phyloP scores from a whole-genome alignment of 2,888 invertebrate species.

The Pomacea canaliculata region DNA sequence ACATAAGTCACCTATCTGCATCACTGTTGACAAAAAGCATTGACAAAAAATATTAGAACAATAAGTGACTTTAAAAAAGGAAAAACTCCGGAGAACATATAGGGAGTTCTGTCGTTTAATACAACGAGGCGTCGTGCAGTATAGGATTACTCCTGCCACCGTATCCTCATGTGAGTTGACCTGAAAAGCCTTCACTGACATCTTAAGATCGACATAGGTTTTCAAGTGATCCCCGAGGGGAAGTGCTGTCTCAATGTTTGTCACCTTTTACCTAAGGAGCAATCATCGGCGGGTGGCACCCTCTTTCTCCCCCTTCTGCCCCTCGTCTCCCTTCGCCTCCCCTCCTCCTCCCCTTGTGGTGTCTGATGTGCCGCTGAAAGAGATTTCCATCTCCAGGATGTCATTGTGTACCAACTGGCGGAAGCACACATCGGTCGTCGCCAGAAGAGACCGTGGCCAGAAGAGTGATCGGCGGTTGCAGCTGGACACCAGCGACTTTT shows the following conservation, averaged over 20 bases:
- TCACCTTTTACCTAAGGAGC: slow-evolving; percentile 12
- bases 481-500: slow-evolving; percentile 17
- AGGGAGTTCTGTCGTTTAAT: no score
- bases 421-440: not conserved
- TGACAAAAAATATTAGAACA: no score
- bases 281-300: slow-evolving; percentile 3
- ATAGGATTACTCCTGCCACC: no score
- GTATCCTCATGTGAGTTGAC: no score
- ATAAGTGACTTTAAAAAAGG: no score
- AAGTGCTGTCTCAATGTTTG: slow-evolving; percentile 3
- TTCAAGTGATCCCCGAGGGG: not conserved
- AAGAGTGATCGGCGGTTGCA: not conserved
- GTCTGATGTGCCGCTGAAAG: not conserved
- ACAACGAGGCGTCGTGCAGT: no score
- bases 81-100: no score
- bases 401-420: slow-evolving; percentile 5
- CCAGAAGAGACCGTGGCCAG: not conserved
- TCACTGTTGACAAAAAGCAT: no score
- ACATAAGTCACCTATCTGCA: no score
- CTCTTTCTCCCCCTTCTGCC: not conserved
- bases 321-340: slow-evolving; percentile 6
- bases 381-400: slow-evolving; percentile 1
- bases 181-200: no score
- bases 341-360: slow-evolving; percentile 14
- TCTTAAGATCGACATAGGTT: not conserved